Base-by-base conservation (phyloP, 2,113 vertebrate genomes). In the Coptodon bakossiorum region DNA sequence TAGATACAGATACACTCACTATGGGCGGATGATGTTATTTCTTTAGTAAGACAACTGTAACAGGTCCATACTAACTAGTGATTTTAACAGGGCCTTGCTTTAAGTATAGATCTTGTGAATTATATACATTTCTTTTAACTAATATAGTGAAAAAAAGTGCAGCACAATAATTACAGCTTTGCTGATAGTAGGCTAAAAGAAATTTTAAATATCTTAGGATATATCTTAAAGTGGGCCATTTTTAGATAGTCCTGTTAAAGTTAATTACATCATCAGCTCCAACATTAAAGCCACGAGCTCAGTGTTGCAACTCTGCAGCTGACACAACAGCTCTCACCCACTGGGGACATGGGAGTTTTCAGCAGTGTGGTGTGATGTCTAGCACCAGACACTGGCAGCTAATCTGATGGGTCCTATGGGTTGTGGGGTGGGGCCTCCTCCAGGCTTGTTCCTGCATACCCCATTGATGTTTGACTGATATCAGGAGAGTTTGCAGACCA, bases 1-100 rank as follows among this genome's bases (percentile, higher is more conserved):
- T 92, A 73, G 71, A 83, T 84, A 78, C 78, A 88, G 76, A 90
- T 91, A 61, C 81, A 50, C 6, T 78, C 27, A n/a, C 73, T 52
- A n/a, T 78, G 27, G 27, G 17, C 19, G 10, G 45, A 19, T 52
- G 73, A n/a, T 19, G 17, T n/a, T 12, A 78, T n/a, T 52, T 19
- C 45, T 52, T 34, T 34, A 34, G 73, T n/a, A 52, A 78, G 45
- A 31, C 16, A 73, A 24, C 22, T 73, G 24, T 48, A 27, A 9
- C 8, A 73, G 14, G 22, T 27, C 45, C 17, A 50, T n/a, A 50
- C 45, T 50, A 48, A 76, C 24, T 29, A 48, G 71, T 12, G 40
- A 76, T 76, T 76, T 76, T 76, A 48, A 76, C 71, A 48, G 16
- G 22, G 48, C 22, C 40, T 27, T 9, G 24, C 9, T 73, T 2